Evolutionary conservation across 2,888 invertebrate genomes (phyloP).

Genomic region (Drosophila quinaria): DNA sequence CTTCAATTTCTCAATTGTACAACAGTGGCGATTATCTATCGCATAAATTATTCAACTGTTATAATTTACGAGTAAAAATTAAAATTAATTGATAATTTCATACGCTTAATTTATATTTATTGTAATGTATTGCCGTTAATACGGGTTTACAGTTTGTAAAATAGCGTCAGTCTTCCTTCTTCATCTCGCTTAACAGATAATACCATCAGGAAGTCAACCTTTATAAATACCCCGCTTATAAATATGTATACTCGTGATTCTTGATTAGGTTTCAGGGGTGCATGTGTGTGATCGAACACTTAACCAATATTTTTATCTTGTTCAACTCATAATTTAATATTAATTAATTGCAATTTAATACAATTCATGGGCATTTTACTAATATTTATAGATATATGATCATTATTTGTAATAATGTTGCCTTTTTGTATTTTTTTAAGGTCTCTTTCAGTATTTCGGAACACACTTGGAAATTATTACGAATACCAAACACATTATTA

Average conservation of each 20-base stretch:
- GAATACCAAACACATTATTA: background rate
- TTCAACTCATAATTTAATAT: background rate
- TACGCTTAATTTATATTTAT: background rate
- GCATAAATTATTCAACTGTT: background rate
- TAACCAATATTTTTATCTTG: background rate
- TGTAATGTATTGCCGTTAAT: background rate
- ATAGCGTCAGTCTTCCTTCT: background rate
- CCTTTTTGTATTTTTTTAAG: background rate
- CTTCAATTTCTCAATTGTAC: background rate
- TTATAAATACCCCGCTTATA: slow-evolving; percentile 9
- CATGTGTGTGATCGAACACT: background rate
- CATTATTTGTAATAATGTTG: background rate
- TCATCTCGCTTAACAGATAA: background rate
- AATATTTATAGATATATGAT: background rate
- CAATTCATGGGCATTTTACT: background rate
- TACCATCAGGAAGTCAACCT: background rate
- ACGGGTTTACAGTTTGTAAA: background rate
- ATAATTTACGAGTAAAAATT: slow-evolving; percentile 9
- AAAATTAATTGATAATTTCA: background rate
- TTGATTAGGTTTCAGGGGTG: slow-evolving; percentile 10
- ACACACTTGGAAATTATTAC: background rate
- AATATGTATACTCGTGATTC: background rate
- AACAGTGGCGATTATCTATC: slow-evolving; percentile 2
- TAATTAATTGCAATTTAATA: background rate
- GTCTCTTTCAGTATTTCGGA: background rate